Conservation (phyloP, 2,113 vertebrate genomes). For the Coptodon rendalli region DNA sequence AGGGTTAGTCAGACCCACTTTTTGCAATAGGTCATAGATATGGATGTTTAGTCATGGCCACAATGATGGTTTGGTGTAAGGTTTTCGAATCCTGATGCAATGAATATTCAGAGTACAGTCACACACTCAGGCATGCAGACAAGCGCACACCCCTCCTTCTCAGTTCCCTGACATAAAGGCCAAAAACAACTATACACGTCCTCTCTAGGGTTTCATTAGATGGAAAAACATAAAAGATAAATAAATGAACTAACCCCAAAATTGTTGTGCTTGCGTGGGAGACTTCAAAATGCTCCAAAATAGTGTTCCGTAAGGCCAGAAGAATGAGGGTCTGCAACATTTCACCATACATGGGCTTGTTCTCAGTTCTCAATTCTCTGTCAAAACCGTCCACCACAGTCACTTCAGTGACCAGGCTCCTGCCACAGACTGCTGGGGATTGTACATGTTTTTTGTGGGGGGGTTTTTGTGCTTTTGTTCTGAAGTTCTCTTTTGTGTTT, state of each 20-base stretch:
- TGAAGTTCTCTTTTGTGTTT: neutral
- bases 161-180: conserved; percentile 26
- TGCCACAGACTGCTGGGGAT: neutral
- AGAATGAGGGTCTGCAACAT: conserved; percentile 67
- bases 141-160: conserved; percentile 17
- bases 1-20: neutral
- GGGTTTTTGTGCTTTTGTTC: conserved; percentile 2
- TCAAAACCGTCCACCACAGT: neutral
- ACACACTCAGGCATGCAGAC: conserved; percentile 33
- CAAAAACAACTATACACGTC: conserved; percentile 64
- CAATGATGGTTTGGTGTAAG: neutral
- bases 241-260: conserved; percentile 74
- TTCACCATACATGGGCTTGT: conserved; percentile 75
- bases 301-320: conserved; percentile 59
- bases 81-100: conserved; percentile 1
- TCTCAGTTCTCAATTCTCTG: conserved; percentile 2
- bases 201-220: conserved; percentile 70
- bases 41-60: conserved; percentile 4
- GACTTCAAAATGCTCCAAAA: conserved; percentile 71
- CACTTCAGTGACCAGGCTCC: conserved; percentile 9
- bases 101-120: conserved; percentile 35
- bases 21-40: neutral
- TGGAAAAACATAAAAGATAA: conserved; percentile 70
- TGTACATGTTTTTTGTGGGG: neutral
- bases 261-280: conserved; percentile 72